Conservation (phyloP, 2,888 invertebrate genomes). For the Thereva nobilitata region DNA sequence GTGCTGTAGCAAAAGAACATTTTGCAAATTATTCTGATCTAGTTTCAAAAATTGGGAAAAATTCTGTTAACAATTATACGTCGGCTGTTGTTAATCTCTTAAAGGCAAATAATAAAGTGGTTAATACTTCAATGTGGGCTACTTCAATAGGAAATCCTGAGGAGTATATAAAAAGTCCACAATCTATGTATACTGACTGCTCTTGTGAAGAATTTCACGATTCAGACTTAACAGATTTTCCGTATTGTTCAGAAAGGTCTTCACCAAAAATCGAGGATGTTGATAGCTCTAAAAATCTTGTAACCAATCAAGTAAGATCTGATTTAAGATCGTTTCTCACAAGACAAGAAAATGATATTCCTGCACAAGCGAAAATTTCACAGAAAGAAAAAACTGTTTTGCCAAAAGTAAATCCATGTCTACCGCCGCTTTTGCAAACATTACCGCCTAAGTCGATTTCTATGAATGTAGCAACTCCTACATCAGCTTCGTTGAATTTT, state of each 20-base stretch:
- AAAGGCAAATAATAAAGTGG: background rate
- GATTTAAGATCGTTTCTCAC: too few relatives aligned
- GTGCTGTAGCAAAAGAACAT: constrained; percentile 17
- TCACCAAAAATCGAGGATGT: too few relatives aligned
- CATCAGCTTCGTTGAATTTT: too few relatives aligned
- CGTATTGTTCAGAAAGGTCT: too few relatives aligned
- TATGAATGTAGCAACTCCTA: background rate
- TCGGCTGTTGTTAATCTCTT: background rate
- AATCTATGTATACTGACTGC: constrained; percentile 19
- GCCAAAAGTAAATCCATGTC: too few relatives aligned
- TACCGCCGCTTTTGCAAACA: too few relatives aligned
- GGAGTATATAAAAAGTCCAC: background rate
- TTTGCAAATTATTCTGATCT: constrained; percentile 2
- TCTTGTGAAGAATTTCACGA: background rate
- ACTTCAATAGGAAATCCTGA: background rate
- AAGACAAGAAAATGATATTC: too few relatives aligned
- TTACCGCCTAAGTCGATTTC: background rate
- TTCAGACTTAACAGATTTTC: too few relatives aligned
- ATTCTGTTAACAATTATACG: constrained; percentile 10
- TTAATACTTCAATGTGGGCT: background rate
- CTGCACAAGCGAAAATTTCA: too few relatives aligned
- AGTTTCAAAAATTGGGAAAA: background rate
- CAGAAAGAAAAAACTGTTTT: too few relatives aligned
- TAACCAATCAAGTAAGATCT: too few relatives aligned
- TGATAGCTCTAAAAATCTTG: too few relatives aligned